Evolutionary conservation across 2,797 vertebrate genomes (phyloP), one percentile per base, ranked within the genome.

Genomic region (Rhadinocentrus ornatus): DNA sequence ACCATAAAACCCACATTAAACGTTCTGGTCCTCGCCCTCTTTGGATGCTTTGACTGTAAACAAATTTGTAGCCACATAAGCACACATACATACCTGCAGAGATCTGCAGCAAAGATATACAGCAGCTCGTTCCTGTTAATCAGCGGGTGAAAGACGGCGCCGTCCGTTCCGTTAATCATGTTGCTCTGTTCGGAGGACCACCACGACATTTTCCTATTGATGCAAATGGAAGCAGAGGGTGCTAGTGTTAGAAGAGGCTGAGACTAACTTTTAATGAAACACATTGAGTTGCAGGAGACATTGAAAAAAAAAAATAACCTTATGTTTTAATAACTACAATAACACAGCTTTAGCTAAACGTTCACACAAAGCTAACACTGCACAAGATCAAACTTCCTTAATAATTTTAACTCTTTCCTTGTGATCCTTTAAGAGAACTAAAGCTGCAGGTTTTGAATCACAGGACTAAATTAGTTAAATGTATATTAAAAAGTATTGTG

Each of bases 101-200:
- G 91, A 88, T 95, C 95, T 1, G 95, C 94, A 11, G 94, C 93
- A 26, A 96, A 96, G 86, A 96, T 94, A 87, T 95, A 96, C 22
- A 96, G 94, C 64, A 94, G 70, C 87, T 96, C 94, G 2, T 94
- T 92, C 74, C 94, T 87, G 86, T 90, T 91, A 6, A 96, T 92
- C 48, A 96, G 89, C 4, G 95, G 94, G 78, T 95, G 95, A 87
- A 96, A 96, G 73, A 95, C 91, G 0, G 94, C 92, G 3, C 95
- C 95, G 35, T 96, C 95, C 0, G 95, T 95, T 8, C 95, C 95
- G 35, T 96, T 96, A 81, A 96, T 96, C 95, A 95, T 95, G 93
- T 96, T 96, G 82, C 94, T 95, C 88, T 94, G 92, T 61, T 95
- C 91, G 52, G 95, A 95, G 0, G 94, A 94, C 95, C 95, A 96